Evolutionary conservation across 2,113 vertebrate genomes (phyloP), one percentile per base, ranked within the genome.

Genomic region (Pheucticus melanocephalus): DNA sequence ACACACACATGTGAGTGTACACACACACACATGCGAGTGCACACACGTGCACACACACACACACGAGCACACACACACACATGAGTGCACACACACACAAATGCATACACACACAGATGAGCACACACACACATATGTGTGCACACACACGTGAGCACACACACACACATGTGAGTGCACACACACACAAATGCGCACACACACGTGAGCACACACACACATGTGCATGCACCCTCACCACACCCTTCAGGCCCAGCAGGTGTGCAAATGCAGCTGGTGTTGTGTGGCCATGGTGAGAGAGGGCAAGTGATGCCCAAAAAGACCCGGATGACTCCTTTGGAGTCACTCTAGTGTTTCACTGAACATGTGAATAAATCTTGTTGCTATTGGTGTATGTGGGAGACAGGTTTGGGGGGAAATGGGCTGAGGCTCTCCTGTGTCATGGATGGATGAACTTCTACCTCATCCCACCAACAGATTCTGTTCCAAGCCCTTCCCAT

Each of bases 221-320:
- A 6, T 10, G 12, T 56, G 31, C 12, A 10, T 37, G 24, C 24
- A 60, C 18, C 24, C 35, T 60, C 24, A 18, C 30, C 23, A 9
- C 18, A 15, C 40, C 23, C 18, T 24, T 8, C 42, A 12, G 54
- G 12, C 48, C n/a, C 2, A 2, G 11, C 0, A 2, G 31, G 4
- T 30, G 48, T 56, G 51, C 24, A 39, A 56, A 37, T 0, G 1
- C 50, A 59, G 51, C 57, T 37, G 21, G 11, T 31, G 2, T 24
- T 7, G 6, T 12, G 59, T 0, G 0, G 37, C 24, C 2, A 0
- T 2, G 11, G 37, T 42, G 54, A 25, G 20, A 93, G 35, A 75
- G 39, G 35, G 33, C 37, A n/a, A 48, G 28, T 6, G 50, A 23
- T 47, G 50, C 47, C 53, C 1, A 0, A 10, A 20, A 45, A n/a